Evolutionary conservation across 2,888 invertebrate species (phyloP).

Genomic region (Matsumyia berberina): DNA sequence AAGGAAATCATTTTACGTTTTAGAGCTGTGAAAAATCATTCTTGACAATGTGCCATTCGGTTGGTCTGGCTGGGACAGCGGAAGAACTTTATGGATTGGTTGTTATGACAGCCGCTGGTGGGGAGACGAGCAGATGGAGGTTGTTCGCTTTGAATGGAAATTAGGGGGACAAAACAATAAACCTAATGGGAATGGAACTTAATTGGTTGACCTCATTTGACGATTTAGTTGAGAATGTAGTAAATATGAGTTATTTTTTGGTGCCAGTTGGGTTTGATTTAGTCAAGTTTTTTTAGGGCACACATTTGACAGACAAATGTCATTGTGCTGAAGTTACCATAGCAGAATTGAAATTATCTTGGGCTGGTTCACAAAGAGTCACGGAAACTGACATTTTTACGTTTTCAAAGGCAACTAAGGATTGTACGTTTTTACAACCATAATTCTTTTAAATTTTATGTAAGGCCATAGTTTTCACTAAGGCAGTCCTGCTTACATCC

Average conservation of each 20-base stretch:
- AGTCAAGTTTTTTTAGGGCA: conserved; percentile 1
- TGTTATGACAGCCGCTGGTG: conserved; percentile 61
- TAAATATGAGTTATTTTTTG: neutral
- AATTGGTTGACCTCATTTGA: conserved; percentile 63
- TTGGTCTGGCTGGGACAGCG: neutral
- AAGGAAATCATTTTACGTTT: conserved; percentile 37
- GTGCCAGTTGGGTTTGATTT: neutral
- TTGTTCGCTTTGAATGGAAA: conserved; percentile 32
- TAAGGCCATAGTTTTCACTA: no score
- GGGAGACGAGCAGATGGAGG: conserved; percentile 23
- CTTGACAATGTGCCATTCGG: conserved; percentile 41
- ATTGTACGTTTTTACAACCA: no score
- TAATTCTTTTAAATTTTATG: no score
- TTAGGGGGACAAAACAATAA: conserved; percentile 46
- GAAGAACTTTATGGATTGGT: conserved; percentile 41
- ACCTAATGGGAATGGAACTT: conserved; percentile 38
- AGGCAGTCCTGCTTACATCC: no score
- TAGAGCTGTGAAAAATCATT: conserved; percentile 52
- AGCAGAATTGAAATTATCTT: no score
- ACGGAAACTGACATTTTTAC: no score
- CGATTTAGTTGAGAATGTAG: conserved; percentile 3
- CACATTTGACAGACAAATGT: neutral
- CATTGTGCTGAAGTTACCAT: no score
- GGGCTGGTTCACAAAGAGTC: no score
- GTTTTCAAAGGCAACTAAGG: no score